Conservation (phyloP, 2,888 invertebrate genomes). For the Nebria brevicollis region DNA sequence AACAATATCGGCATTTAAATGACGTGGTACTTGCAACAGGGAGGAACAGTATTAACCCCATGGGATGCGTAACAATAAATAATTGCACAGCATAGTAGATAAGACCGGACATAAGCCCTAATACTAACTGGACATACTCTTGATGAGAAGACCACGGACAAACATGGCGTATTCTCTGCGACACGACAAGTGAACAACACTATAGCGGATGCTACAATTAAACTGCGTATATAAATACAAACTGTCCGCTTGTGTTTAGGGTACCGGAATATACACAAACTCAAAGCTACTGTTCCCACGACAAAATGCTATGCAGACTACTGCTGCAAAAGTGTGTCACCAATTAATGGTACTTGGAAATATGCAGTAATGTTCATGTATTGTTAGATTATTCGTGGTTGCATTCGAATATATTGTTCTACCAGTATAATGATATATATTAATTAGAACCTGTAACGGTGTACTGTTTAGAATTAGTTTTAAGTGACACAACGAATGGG, state of each 20-base stretch:
- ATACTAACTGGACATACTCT: not conserved
- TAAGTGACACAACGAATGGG: constrained; percentile 46
- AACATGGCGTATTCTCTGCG: not conserved
- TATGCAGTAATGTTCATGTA: not conserved
- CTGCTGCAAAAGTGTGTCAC: constrained; percentile 3
- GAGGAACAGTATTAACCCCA: constrained; percentile 30
- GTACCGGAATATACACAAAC: constrained; percentile 5
- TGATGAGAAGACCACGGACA: not conserved
- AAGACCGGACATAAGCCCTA: constrained; percentile 26
- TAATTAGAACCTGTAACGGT: constrained; percentile 45
- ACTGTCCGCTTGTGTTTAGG: constrained; percentile 2
- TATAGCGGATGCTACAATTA: constrained; percentile 58
- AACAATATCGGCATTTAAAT: not conserved
- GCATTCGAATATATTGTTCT: not conserved
- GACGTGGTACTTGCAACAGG: not conserved
- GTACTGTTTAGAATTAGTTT: constrained; percentile 33
- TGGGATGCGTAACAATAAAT: constrained; percentile 9
- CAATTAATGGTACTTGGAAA: constrained; percentile 2
- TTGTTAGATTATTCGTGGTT: constrained; percentile 5
- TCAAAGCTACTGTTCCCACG: constrained; percentile 33
- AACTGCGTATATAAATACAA: constrained; percentile 51
- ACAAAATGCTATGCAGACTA: constrained; percentile 1
- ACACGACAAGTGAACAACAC: constrained; percentile 39
- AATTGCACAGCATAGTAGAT: constrained; percentile 27
- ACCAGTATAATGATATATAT: constrained; percentile 5